Evolutionary conservation across 1,140 invertebrate species (phyloP), one percentile per base, ranked within the genome.

Genomic region (Neodiprion pinetum): DNA sequence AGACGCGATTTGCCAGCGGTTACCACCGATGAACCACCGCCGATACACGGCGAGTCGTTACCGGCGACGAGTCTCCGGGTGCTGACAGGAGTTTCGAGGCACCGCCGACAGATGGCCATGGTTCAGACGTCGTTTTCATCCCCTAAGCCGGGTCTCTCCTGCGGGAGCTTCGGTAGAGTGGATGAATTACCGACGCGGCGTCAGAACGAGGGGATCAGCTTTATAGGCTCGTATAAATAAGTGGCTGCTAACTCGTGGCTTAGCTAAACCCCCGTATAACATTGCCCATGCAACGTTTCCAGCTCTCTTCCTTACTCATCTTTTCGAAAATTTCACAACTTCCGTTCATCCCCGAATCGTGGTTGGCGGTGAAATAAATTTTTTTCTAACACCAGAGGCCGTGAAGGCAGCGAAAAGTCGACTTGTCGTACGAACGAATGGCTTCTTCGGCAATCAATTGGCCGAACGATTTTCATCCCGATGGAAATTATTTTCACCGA

Each of bases 111-210:
- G 86, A 88, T 88, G 87, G 86, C 87, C 78, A 76, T 80, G 81
- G 80, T 79, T 87, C 85, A 78, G 80, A 83, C 79, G 80, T 82
- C 82, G 80, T 85, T 87, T 88, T 87, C 85, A 86, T 80, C 86
- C 87, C 81, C 77, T 81, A 49, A 73, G 77, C 76, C 70, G 50
- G 66, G 67, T 75, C 79, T 74, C 75, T 81, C 78, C 81, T 81
- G 77, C 73, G 75, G 79, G 53, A 61, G 11, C 73, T 73, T 75
- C 74, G 53, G 79, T 76, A 73, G 75, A 80, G 79, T 75, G 77
- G 79, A 84, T 87, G 82, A 86, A 86, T 88, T 88, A 88, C 85
- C 86, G 86, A 87, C 86, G 77, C 73, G 81, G 79, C 80, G 70
- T 80, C 72, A 75, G 79, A 77, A 81, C 68, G 71, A 72, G 72